These are phyloP conservation scores for Perizoma affinitatum DNA, from an alignment of 2,888 invertebrate genomes.

Conservation along the genomic window DNA sequence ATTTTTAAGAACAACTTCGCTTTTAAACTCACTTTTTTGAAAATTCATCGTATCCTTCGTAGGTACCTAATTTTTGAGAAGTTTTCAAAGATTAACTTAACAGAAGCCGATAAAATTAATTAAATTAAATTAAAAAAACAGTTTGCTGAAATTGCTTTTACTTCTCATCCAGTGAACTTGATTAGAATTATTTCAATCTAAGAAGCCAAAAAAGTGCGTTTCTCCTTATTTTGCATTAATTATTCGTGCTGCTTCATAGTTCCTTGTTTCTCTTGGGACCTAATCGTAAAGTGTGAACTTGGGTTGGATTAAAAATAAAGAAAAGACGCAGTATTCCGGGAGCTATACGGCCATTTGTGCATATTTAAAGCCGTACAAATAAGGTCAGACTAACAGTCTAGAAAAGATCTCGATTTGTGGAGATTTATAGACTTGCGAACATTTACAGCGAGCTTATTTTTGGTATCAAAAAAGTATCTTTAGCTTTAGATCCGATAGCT, in stretches of 20 bases:
- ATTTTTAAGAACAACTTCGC: constrained; percentile 17
- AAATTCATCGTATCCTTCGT: constrained; percentile 21
- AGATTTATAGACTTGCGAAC: background rate
- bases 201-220: too few species aligned
- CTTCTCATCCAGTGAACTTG: too few species aligned
- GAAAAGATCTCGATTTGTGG: constrained; percentile 1
- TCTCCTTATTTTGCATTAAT: constrained; percentile 13
- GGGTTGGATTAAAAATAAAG: constrained; percentile 37
- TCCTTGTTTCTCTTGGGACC: constrained; percentile 30
- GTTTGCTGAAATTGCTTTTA: too few species aligned
- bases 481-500: too few species aligned
- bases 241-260: constrained; percentile 24
- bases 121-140: too few species aligned
- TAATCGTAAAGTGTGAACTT: constrained; percentile 24
- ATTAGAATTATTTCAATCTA: too few species aligned
- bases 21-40: constrained; percentile 23
- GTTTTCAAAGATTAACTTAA: too few species aligned
- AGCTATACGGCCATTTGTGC: constrained; percentile 48
- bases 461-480: too few species aligned
- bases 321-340: constrained; percentile 35
- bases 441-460: too few species aligned
- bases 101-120: too few species aligned
- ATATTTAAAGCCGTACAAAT: constrained; percentile 50
- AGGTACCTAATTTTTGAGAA: too few species aligned
- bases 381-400: constrained; percentile 3